Evolutionary conservation across 2,888 invertebrate genomes (phyloP), one percentile per base, ranked within the genome.

Genomic region (Ichneumoninae sp.): DNA sequence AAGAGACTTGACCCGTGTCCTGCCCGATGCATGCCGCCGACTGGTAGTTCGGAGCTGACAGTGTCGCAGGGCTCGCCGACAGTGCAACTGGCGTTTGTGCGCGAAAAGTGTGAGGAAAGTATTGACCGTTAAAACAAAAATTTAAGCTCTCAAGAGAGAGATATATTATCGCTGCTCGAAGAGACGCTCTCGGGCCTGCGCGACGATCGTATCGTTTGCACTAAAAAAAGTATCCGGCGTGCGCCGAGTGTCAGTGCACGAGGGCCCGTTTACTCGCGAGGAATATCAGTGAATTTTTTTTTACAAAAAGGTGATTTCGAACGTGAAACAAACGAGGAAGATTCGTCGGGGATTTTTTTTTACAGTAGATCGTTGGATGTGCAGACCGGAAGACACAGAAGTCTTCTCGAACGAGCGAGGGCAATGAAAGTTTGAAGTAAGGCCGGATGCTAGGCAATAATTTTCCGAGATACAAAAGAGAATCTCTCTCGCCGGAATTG

Each of bases 41-140:
- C 77, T 81, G 60, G 77, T 69, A 80, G 66, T 68, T 68, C 77
- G 16, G 60, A 82, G 71, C 85, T 85, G 80, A 85, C 82, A 86
- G 86, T 86, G 83, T 84, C 79, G 79, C 82, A 78, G 84, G 75
- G 78, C 78, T 82, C 68, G 85, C 70, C 81, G 83, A 75, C 76
- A 74, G 75, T 71, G 60, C 5, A 65, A 79, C 78, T 79, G 60
- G 71, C 73, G 84, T 71, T 76, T 76, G 57, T 70, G n/a, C 57
- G 82, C 75, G 78, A 60, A 71, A 36, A 76, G 75, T 30, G 60
- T 6, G 26, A 63, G n/a, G 22, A 26, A 16, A 63, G 16, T 63
- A 30, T 16, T 13, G 33, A 33, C n/a, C 6, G 30, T 6, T 33
- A 1, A 63, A 33, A 1, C n/a, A 63, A 63, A 33, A 16, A 13